These are phyloP conservation scores for Patella ulyssiponensis DNA, from an alignment of 2,888 invertebrate species.

Conservation along the genomic window DNA sequence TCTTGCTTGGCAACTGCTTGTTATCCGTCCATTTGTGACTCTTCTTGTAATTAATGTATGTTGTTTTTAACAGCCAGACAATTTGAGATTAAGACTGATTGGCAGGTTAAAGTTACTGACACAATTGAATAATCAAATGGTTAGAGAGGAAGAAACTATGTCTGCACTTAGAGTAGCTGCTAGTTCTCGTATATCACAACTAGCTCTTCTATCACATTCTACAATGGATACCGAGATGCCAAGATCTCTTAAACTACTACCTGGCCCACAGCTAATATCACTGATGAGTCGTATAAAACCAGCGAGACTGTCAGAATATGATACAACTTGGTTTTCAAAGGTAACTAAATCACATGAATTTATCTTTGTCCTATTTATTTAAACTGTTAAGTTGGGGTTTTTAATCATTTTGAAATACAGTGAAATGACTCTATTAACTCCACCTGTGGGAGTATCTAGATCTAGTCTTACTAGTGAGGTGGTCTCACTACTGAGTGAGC, in stretches of 20 bases:
- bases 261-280: slow-evolving; percentile 54
- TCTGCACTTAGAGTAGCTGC: slow-evolving; percentile 65
- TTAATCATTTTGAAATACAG: background rate
- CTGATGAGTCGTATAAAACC: slow-evolving; percentile 60
- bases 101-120: slow-evolving; percentile 67
- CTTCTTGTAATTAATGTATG: background rate
- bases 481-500: too few species aligned
- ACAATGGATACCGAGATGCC: slow-evolving; percentile 61
- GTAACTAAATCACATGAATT: slow-evolving; percentile 34
- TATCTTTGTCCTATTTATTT: background rate
- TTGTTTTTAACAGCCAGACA: slow-evolving; percentile 57
- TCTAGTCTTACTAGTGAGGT: too few species aligned
- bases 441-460: too few species aligned
- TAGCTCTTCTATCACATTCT: slow-evolving; percentile 63
- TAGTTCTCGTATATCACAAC: slow-evolving; percentile 68
- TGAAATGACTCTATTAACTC: too few species aligned
- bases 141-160: slow-evolving; percentile 66
- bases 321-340: slow-evolving; percentile 65
- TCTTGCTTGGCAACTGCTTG: too few species aligned
- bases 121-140: slow-evolving; percentile 58
- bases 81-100: slow-evolving; percentile 64
- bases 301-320: slow-evolving; percentile 60
- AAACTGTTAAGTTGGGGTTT: background rate
- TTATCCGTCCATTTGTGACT: background rate
- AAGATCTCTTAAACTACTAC: slow-evolving; percentile 60